phyloP scores from a whole-genome alignment of 2,113 vertebrate genomes.

The Ailuropoda melanoleuca region DNA sequence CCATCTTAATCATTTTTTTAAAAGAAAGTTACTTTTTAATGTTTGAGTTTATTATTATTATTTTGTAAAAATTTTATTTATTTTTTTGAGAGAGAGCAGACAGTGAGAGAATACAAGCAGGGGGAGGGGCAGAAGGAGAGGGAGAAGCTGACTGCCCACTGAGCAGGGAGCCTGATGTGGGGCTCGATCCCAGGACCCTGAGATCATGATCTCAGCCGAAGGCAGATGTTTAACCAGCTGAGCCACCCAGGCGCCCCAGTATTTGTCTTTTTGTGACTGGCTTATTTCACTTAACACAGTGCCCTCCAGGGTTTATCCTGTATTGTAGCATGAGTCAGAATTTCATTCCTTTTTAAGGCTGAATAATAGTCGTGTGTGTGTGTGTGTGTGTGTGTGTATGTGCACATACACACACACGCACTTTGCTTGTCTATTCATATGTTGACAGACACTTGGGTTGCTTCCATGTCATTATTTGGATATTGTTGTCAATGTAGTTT shows the following conservation, averaged over 20 bases:
- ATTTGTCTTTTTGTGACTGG: not conserved
- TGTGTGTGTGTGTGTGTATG: not conserved
- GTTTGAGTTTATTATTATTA: no score
- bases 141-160: no score
- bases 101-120: no score
- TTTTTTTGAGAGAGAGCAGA: no score
- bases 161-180: no score
- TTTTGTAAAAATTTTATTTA: no score
- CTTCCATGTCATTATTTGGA: not conserved
- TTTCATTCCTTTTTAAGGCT: not conserved
- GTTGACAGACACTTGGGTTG: not conserved
- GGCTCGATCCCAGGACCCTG: no score
- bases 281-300: not conserved
- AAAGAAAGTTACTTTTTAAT: no score
- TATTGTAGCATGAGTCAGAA: not conserved
- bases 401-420: not conserved
- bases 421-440: not conserved
- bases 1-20: not conserved
- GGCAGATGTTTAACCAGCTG: no score
- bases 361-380: not conserved
- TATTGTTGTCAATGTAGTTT: not conserved
- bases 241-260: not conserved
- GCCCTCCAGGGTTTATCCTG: not conserved
- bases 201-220: no score
- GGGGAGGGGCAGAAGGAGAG: no score